Evolutionary conservation across 1,140 invertebrate genomes (phyloP).

Genomic region (Mizuhopecten yessoensis): DNA sequence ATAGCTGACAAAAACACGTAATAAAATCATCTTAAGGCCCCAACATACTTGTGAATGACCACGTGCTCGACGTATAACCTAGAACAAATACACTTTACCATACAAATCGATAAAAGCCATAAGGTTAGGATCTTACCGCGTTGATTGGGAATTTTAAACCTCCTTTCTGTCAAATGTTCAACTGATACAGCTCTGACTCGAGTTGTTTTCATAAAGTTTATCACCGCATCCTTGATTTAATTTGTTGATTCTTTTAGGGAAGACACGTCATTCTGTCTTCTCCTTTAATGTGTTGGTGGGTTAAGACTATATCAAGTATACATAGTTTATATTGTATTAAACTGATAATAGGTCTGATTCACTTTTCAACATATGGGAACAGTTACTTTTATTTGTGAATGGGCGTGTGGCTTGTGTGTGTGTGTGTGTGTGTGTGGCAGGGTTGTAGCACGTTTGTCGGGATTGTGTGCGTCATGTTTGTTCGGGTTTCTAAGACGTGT

Average conservation of each 20-base stretch:
- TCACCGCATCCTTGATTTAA: not conserved
- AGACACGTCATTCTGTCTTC: not conserved
- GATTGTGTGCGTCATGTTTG: too few species aligned
- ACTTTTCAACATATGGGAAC: too few species aligned
- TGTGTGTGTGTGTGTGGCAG: too few species aligned
- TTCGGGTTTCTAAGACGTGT: too few species aligned
- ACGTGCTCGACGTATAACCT: not conserved
- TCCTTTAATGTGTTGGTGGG: too few species aligned
- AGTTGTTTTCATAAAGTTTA: not conserved
- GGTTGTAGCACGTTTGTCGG: too few species aligned
- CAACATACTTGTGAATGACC: not conserved
- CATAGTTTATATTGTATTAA: too few species aligned
- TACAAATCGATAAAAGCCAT: constrained; percentile 27
- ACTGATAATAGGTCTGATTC: too few species aligned
- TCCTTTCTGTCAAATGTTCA: not conserved
- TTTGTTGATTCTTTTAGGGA: not conserved
- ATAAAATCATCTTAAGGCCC: not conserved
- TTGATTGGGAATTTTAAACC: constrained; percentile 28
- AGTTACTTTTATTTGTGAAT: too few species aligned
- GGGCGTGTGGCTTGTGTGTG: too few species aligned
- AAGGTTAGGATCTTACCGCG: constrained; percentile 1
- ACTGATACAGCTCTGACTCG: not conserved
- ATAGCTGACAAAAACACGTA: not conserved
- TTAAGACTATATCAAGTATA: too few species aligned
- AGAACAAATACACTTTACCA: not conserved